Evolutionary conservation across 2,113 vertebrate genomes (phyloP).

Genomic region (Carassius carassius): DNA sequence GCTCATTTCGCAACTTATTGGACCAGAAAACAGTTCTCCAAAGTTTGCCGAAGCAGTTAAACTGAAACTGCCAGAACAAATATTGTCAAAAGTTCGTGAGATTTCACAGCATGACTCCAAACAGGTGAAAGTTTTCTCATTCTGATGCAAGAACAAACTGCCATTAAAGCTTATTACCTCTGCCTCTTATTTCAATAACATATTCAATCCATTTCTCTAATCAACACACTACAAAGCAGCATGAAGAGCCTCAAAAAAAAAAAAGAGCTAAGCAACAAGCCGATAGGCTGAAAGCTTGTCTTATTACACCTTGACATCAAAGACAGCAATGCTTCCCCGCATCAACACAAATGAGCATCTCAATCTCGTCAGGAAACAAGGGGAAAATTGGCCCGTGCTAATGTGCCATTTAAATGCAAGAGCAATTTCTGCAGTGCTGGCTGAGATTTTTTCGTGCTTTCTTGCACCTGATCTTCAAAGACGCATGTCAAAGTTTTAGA

Average conservation of each 20-base stretch:
- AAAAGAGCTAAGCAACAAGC: slow-evolving; percentile 17
- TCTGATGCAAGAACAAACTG: slow-evolving; percentile 30
- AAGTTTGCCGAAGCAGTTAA: background rate
- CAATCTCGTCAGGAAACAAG: slow-evolving; percentile 53
- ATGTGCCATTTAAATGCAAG: slow-evolving; percentile 76
- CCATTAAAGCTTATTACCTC: slow-evolving; percentile 52
- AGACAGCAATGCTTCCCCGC: slow-evolving; percentile 13
- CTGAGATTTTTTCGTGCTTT: slow-evolving; percentile 42
- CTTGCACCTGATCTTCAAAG: slow-evolving; percentile 64
- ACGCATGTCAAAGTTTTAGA: background rate
- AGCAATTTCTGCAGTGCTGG: slow-evolving; percentile 60
- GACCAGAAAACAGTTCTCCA: background rate
- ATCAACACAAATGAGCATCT: slow-evolving; percentile 53
- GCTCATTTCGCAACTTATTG: slow-evolving; percentile 4
- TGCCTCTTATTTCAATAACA: slow-evolving; percentile 37
- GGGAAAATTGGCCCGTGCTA: slow-evolving; percentile 61
- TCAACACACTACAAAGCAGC: slow-evolving; percentile 19
- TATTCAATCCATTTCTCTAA: slow-evolving; percentile 40
- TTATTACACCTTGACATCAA: slow-evolving; percentile 55
- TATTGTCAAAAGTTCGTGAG: slow-evolving; percentile 8
- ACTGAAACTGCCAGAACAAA: background rate
- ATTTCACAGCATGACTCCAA: slow-evolving; percentile 14
- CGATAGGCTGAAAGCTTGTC: slow-evolving; percentile 31
- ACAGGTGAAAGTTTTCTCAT: slow-evolving; percentile 28
- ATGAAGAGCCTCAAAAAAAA: background rate